Evolutionary conservation across 2,888 invertebrate species (phyloP).

Genomic region (Cancer borealis): DNA sequence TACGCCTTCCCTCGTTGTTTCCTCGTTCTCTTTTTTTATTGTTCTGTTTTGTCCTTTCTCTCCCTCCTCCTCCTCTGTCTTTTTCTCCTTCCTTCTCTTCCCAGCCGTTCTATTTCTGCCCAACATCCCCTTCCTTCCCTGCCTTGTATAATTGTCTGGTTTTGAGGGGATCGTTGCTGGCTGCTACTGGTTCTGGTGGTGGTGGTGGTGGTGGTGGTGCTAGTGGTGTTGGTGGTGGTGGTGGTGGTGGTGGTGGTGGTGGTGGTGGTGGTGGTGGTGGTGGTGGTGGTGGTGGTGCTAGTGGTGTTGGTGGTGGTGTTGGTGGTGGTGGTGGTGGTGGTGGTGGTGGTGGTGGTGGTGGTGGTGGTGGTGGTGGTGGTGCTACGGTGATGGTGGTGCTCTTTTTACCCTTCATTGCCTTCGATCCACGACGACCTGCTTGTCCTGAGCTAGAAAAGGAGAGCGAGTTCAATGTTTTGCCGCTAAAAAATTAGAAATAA

Average conservation of each 20-base stretch:
- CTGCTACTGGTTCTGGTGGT: background rate
- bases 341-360: background rate
- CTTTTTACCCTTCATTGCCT: background rate
- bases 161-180: background rate
- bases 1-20: background rate
- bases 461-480: no score
- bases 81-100: no score
- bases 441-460: no score
- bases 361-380: no score
- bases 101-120: background rate
- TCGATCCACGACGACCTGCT: background rate
- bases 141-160: background rate
- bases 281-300: no score
- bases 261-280: no score
- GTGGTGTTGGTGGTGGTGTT: background rate
- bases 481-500: no score
- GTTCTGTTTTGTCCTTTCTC: background rate
- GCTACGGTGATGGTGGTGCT: background rate
- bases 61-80: background rate
- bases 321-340: no score
- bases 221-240: no score
- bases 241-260: background rate
- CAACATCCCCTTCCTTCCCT: constrained; percentile 1
- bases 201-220: no score
- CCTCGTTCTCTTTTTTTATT: background rate